phyloP scores from a whole-genome alignment of 2,113 vertebrate genomes.

The Oostethus manadensis region DNA sequence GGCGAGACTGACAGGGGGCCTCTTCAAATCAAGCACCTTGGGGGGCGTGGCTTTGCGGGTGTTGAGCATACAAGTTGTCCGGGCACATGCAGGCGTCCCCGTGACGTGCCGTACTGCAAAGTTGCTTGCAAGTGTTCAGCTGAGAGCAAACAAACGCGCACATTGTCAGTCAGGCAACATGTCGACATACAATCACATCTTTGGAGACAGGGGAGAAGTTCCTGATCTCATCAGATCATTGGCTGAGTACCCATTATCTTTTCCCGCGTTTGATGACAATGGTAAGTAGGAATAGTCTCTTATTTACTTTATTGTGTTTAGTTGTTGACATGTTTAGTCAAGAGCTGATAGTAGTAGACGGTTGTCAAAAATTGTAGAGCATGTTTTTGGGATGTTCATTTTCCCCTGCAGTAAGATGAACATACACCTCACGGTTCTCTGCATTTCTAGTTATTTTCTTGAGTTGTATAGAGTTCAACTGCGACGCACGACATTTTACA shows the following conservation, averaged over 20 bases:
- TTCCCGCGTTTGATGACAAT: conserved; percentile 69
- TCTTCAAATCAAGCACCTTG: rapidly evolving
- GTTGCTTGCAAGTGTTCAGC: conserved; percentile 33
- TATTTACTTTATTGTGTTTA: background rate
- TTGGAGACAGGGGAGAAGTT: conserved; percentile 73
- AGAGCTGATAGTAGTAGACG: too few species aligned
- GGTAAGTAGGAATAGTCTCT: conserved; percentile 43
- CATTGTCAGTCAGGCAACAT: conserved; percentile 26
- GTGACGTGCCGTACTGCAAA: conserved; percentile 33
- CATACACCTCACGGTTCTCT: too few species aligned
- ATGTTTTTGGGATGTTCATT: too few species aligned
- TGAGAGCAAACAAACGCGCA: background rate
- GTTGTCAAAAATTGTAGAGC: too few species aligned
- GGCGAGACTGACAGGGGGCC: conserved; percentile 11
- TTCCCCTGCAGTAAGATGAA: too few species aligned
- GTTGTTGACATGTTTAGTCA: too few species aligned
- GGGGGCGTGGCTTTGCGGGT: background rate
- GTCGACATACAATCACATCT: conserved; percentile 36
- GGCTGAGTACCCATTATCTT: conserved; percentile 78
- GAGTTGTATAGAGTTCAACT: too few species aligned
- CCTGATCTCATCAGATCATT: conserved; percentile 83
- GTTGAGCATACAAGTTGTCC: conserved; percentile 5
- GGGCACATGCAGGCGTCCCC: conserved; percentile 32
- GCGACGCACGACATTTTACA: too few species aligned
- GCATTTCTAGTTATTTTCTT: too few species aligned